Evolutionary conservation across 1,140 invertebrate genomes (phyloP), one percentile per base, ranked within the genome.

Genomic region (silkworm (Bombyx mori)): DNA sequence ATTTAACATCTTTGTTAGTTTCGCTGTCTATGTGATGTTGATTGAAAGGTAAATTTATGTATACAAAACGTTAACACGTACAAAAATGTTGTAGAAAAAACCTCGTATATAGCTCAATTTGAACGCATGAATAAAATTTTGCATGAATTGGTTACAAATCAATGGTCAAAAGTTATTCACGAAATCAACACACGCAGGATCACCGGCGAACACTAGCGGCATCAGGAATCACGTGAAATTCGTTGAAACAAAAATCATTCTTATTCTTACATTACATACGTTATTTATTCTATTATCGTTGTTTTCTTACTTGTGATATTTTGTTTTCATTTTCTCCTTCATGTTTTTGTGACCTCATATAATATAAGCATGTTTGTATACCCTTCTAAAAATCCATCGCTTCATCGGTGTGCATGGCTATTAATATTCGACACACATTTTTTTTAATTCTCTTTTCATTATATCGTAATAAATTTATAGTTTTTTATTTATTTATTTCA

Each of bases 401-500:
- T 82, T 77, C 63, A 65, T 79, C 73, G 72, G 68, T 79, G 67
- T 83, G 83, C 83, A 86, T 86, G 83, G 79, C 80, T 82, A 71
- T 79, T 69, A 66, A 67, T 82, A 56, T 71, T 69, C 63, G 68
- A 66, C 58, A 71, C 60, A 62, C 57, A 73, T 65, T 61, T 58
- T 66, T 70, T 66, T 67, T 66, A 73, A 76, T 74, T 79, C 73
- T 64, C 26, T 35, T 35, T 3, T 35, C 26, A 35, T 35, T 35
- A 35, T 35, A 5, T 35, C 26, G 26, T 35, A 35, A 78, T 75
- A 75, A 72, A 71, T 55, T 63, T 64, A 57, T 66, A 66, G 66
- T 71, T 68, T 65, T 65, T 63, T 69, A 60, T 70, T 59, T 62
- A 69, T 76, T 62, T 64, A 57, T 60, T 72, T 58, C 73, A 75